Evolutionary conservation across 1,140 invertebrate species (phyloP), one percentile per base, ranked within the genome.

Genomic region (Drosophila ambigua): DNA sequence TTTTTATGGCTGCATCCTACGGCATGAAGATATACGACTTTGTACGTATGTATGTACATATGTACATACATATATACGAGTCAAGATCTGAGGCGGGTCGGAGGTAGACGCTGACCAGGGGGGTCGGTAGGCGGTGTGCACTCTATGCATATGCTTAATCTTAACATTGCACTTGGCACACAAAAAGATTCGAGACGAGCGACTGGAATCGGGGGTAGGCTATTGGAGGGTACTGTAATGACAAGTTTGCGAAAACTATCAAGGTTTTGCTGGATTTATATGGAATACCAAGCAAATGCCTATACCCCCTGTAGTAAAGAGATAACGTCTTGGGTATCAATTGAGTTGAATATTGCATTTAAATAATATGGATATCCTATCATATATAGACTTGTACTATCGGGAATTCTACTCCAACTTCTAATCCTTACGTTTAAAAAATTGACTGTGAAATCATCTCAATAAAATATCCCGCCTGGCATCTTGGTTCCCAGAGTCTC

Each of bases 91-190:
- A 7, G 7, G 9, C 20, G 20, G 49, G 23, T 51, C 15, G 24
- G 7, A 31, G 11, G 26, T 16, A 52, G n/a, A 4, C 3, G 31
- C 8, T 9, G 15, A 8, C n/a, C 8, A 28, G n/a, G 41, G 16
- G 6, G 8, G 9, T n/a, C 2, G 20, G 24, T 20, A 5, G 20
- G 15, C 15, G 13, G 20, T 53, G 23, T 50, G 44, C 39, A 13
- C 4, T 8, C 39, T 65, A 57, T 77, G 72, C 50, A 77, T 55
- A 60, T 61, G 59, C 16, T 77, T 61, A 72, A 79, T 83, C 77
- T 79, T 83, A 74, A 60, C 69, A 83, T 78, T 81, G 79, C 79
- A 81, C 79, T 81, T 81, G 78, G 68, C 74, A 82, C 50, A 73
- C 77, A 57, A 62, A 79, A 72, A 31, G 31, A 31, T 31, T 31